Conservation (phyloP, 1,140 invertebrate genomes). For the Drosophila pruinosa region DNA sequence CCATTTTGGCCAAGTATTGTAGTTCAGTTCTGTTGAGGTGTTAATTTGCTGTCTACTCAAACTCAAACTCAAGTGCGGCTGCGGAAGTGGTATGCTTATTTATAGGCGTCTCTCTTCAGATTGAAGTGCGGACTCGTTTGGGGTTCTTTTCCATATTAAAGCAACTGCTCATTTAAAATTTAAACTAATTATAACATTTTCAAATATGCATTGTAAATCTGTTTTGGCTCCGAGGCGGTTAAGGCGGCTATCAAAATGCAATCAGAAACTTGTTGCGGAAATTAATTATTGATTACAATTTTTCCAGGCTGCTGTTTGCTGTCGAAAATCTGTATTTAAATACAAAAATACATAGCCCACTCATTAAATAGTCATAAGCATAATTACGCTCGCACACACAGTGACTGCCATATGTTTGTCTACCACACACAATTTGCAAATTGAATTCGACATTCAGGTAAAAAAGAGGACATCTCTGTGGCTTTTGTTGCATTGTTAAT, state of each 20-base stretch:
- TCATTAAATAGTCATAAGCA: constrained; percentile 67
- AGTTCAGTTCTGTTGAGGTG: constrained; percentile 57
- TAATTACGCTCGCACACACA: constrained; percentile 45
- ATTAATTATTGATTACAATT: constrained; percentile 67
- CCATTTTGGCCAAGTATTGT: constrained; percentile 12
- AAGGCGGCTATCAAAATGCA: constrained; percentile 45
- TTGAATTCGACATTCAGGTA: constrained; percentile 7
- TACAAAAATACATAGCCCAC: constrained; percentile 1
- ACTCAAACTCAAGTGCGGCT: constrained; percentile 17
- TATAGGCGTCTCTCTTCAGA: constrained; percentile 30
- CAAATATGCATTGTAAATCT: constrained; percentile 42
- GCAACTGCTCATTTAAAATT: constrained; percentile 12
- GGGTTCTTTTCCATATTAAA: neutral
- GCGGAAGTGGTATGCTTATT: constrained; percentile 27
- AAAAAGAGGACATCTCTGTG: neutral
- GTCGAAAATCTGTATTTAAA: constrained; percentile 43
- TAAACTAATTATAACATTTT: constrained; percentile 54
- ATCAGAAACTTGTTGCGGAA: constrained; percentile 65
- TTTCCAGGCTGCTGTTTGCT: constrained; percentile 11
- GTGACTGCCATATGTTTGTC: neutral
- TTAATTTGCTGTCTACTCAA: constrained; percentile 55
- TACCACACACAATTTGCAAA: constrained; percentile 2
- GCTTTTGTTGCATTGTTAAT: constrained; percentile 39
- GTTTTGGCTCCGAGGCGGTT: neutral
- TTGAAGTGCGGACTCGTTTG: neutral